Evolutionary conservation across 1,140 invertebrate species (phyloP), one percentile per base, ranked within the genome.

Genomic region (Cecropterus lyciades): DNA sequence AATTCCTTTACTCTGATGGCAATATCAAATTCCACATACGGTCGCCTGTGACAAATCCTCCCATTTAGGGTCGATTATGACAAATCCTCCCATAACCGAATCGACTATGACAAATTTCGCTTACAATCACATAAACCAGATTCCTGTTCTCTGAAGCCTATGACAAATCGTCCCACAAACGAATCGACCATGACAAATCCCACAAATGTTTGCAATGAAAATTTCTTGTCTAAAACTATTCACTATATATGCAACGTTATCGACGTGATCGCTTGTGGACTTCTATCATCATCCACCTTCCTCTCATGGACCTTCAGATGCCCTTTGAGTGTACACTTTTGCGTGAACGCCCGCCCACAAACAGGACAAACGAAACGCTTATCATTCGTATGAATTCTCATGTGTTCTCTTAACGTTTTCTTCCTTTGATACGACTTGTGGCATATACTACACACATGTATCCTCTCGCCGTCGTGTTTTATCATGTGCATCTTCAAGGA

Each of bases 401-500:
- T 93, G 75, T 96, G 95, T 73, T 95, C 94, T 24, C 93, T 92
- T 3, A 95, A 67, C 15, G 94, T 92, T 40, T 94, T 93, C 56
- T 84, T 82, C 37, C 89, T 70, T 56, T 88, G 82, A 63, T 91
- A 92, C 0, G 85, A 84, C 72, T 92, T 91, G 33, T 87, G 78
- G 60, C 92, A 93, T 6, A 92, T 80, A 11, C 69, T 72, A 55
- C 92, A 93, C 0, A 72, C 65, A 24, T 90, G 89, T 45, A 87
- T 89, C 59, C 92, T 75, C 45, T 93, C 92, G 2, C 93, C 93
- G 9, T 95, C 95, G 73, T 97, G 96, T 10, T 95, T 96, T 17
- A 96, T 92, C 79, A 96, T 92, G 75, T 97, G 96, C 67, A 96
- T 95, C 75, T 96, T 97, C 3, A 97, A 60, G 2, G 81, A 85